Evolutionary conservation across 2,888 invertebrate genomes (phyloP).

Genomic region (Acrobasis repandana): DNA sequence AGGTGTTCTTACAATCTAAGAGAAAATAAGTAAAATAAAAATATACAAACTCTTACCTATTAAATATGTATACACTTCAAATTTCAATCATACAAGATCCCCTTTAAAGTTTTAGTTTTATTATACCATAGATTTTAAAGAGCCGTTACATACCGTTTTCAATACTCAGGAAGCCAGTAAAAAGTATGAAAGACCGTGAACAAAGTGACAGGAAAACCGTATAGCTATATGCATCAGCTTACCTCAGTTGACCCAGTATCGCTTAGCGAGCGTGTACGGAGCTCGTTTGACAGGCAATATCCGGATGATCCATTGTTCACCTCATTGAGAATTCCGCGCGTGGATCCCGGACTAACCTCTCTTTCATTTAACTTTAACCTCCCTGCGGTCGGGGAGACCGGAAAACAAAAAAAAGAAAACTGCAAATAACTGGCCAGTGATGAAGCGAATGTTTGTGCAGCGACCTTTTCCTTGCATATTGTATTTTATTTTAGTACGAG

Average conservation of each 20-base stretch:
- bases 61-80: no score
- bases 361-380: slow-evolving; percentile 51
- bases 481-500: slow-evolving; percentile 1
- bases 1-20: no score
- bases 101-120: no score
- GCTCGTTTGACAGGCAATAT: slow-evolving; percentile 76
- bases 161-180: background rate
- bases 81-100: no score
- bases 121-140: no score
- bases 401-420: slow-evolving; percentile 49
- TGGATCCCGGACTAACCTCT: slow-evolving; percentile 51
- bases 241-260: slow-evolving; percentile 45
- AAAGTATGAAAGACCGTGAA: background rate
- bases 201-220: slow-evolving; percentile 15
- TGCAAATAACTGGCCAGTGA: slow-evolving; percentile 43
- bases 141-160: background rate
- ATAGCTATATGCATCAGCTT: slow-evolving; percentile 27
- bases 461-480: slow-evolving; percentile 14
- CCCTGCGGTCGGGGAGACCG: slow-evolving; percentile 34
- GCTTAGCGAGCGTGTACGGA: slow-evolving; percentile 52
- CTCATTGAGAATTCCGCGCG: slow-evolving; percentile 75
- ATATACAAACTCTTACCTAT: no score
- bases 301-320: slow-evolving; percentile 79
- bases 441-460: slow-evolving; percentile 15
- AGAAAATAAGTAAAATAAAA: no score